Base-by-base conservation (phyloP, 1,140 invertebrate genomes). In the Aradophagus sp. region DNA sequence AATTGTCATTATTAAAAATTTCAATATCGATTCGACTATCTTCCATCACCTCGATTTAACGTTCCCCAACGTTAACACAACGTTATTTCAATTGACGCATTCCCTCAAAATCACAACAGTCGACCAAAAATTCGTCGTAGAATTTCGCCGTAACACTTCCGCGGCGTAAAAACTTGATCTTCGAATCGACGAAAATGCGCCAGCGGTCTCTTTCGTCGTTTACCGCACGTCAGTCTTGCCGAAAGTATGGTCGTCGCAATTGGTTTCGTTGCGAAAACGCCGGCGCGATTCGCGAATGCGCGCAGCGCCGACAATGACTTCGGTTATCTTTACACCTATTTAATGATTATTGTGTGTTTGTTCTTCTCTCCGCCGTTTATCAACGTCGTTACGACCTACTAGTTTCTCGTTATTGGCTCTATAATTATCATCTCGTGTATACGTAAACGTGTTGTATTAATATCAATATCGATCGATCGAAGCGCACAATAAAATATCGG, bases 401-500 rank as follows among this genome's bases (percentile, higher is more conserved):
- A 63, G 42, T 71, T 58, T 59, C n/a, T n/a, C 41, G 35, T 66
- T 66, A 65, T 66, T 58, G 58, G 66, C 66, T 50, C 56, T 71
- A 67, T 50, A 68, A 44, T 67, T 73, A 73, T 73, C 75, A 36
- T 68, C 31, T 52, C 16, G 50, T 76, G 75, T 70, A 71, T 78
- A 78, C 75, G 76, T 73, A 78, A 78, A 79, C 71, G 69, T 35
- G 32, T 56, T 71, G 73, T 45, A 35, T 66, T 36, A 45, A 62
- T 68, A 69, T 69, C n/a, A n/a, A 29, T 2, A 56, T 78, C 74
- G 67, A 77, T 74, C 59, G 75, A 76, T 78, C 68, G 45, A 77
- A 78, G 79, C 77, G 77, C 73, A 56, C 75, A 72, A 80, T 80
- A 80, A 80, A 80, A 80, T 80, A 80, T 80, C 62, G 62, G 77